Base-by-base conservation (phyloP, 2,888 invertebrate genomes). In the Auanema freiburgensis region DNA sequence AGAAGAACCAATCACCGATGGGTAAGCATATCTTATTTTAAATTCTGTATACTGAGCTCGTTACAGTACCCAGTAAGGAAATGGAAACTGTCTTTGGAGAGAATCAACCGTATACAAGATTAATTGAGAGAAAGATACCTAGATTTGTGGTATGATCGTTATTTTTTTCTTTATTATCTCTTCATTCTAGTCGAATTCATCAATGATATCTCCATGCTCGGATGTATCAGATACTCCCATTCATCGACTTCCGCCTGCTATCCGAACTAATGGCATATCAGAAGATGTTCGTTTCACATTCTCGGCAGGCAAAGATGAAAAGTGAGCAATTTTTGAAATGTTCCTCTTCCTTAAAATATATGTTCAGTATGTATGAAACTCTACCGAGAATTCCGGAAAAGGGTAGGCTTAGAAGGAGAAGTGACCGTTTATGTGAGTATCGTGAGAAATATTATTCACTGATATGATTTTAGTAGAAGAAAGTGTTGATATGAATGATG, bases 191-290 rank as follows among this genome's bases (percentile, higher is more conserved):
- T 46, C 46, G 3, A 46, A 16, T 16, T 46, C 46, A 16, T 46
- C 46, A 5, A 16, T 46, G 16, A 21, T 21, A 5, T 46, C 46
- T 16, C 16, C 16, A 5, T 21, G 16, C 10, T 46, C 46, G 4
- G 46, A 46, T 46, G 12, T 25, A 33, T 54, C 54, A 1, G 44
- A 44, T 4, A 18, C 42, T 1, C 60, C 60, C 8, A 16, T 46
- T 5, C 33, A 33, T 33, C 33, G 33, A 5, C 33, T 33, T 8
- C 33, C 33, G 8, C 33, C 33, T 33, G 60, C 60, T 8, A 54
- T 60, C 25, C 23, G 54, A 14, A 54, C 44, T 4, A 60, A 60
- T 33, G 60, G 55, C n/a, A 3, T 60, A 2, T n/a, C 33, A 3
- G 60, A 53, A 10, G 46, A 21, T 18, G 21, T 21, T 12, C 60